phyloP scores from a whole-genome alignment of 2,113 vertebrate genomes.

The Gadus macrocephalus region DNA sequence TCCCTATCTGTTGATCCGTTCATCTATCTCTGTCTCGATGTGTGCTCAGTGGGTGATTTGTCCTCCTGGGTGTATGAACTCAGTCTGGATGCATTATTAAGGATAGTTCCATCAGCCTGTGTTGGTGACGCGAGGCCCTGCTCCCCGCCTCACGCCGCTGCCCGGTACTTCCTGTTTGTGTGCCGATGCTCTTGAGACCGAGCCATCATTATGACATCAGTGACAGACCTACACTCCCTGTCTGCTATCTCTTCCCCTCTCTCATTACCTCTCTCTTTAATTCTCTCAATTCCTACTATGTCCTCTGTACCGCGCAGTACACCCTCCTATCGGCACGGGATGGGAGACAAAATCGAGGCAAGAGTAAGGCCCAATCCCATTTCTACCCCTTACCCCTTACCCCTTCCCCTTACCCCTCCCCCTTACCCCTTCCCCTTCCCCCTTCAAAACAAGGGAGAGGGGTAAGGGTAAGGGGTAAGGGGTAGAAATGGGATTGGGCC shows the following conservation, averaged over 20 bases:
- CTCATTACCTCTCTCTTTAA: not conserved
- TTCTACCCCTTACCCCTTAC: too few relatives aligned
- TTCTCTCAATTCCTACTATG: not conserved
- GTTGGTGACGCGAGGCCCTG: not conserved
- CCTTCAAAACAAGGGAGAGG: too few relatives aligned
- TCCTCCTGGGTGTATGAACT: conserved; percentile 11
- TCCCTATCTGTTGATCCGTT: conserved; percentile 22
- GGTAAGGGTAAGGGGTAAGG: too few relatives aligned
- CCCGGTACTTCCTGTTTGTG: conserved; percentile 23
- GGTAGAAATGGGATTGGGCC: too few relatives aligned
- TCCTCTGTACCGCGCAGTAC: not conserved
- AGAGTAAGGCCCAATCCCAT: too few relatives aligned
- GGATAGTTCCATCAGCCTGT: conserved; percentile 13
- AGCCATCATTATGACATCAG: conserved; percentile 41
- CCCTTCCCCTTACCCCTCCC: too few relatives aligned
- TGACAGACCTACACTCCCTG: conserved; percentile 8
- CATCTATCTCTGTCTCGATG: not conserved
- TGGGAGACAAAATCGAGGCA: too few relatives aligned
- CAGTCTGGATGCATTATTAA: conserved; percentile 26
- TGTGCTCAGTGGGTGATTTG: not conserved
- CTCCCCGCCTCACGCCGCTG: conserved; percentile 1
- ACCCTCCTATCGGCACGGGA: conserved; percentile 15
- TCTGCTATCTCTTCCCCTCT: not conserved
- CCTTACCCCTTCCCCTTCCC: too few relatives aligned
- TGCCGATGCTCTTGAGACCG: conserved; percentile 35